Evolutionary conservation across 2,797 vertebrate species (phyloP).

Genomic region (Acanthurus tractus): DNA sequence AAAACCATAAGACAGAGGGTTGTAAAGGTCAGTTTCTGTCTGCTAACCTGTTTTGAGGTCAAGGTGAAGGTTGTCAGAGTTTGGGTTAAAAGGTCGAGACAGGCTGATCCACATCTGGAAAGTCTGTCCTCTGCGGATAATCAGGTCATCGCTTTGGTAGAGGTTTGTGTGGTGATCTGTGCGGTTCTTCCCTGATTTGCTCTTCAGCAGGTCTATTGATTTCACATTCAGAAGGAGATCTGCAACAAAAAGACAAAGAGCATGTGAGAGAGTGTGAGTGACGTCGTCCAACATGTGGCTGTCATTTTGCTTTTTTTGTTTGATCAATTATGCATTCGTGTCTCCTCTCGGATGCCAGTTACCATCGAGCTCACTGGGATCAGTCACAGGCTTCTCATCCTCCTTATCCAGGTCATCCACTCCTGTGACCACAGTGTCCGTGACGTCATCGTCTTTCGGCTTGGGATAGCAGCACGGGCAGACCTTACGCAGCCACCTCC

Average conservation of each 20-base stretch:
- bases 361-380: constrained; percentile 59
- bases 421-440: constrained; percentile 47
- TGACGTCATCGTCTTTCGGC: constrained; percentile 17
- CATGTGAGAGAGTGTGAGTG: background rate
- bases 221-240: constrained; percentile 84
- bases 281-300: background rate
- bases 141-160: constrained; percentile 84
- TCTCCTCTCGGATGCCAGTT: constrained; percentile 6
- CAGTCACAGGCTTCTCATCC: constrained; percentile 24
- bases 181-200: constrained; percentile 80
- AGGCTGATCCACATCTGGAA: constrained; percentile 87
- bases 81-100: constrained; percentile 81
- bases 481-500: constrained; percentile 64
- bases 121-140: constrained; percentile 90
- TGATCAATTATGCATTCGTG: background rate
- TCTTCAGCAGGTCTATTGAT: constrained; percentile 87
- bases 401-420: constrained; percentile 27
- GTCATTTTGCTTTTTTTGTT: background rate
- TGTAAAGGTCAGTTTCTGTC: background rate
- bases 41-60: constrained; percentile 88
- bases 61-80: constrained; percentile 84
- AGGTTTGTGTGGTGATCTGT: constrained; percentile 87
- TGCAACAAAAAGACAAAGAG: constrained; percentile 64
- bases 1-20: background rate
- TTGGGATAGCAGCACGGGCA: constrained; percentile 69